Conservation (phyloP, 30 jellyfish, hydroid and myxozoan genomes). For the Sanderia malayensis region DNA sequence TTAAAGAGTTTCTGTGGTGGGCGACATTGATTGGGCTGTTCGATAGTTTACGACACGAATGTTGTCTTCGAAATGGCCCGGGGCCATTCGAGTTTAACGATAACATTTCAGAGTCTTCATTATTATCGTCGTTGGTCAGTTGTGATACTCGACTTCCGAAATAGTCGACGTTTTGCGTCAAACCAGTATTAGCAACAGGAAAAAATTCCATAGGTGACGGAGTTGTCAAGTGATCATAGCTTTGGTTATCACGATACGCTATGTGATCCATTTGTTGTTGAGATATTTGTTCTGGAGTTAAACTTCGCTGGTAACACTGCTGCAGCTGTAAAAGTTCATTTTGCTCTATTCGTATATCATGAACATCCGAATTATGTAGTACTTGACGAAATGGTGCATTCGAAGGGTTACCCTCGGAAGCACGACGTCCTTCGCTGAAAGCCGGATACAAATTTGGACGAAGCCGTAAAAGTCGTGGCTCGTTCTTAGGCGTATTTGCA, state of each 20-base stretch:
- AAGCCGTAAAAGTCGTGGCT: conserved; percentile 21
- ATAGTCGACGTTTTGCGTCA: conserved; percentile 2
- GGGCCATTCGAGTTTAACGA: conserved; percentile 52
- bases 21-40: conserved; percentile 75
- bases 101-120: conserved; percentile 54
- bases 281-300: conserved; percentile 82
- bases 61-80: conserved; percentile 86
- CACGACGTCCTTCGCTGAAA: conserved; percentile 92
- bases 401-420: conserved; percentile 92
- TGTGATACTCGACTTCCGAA: background rate
- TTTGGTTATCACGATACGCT: conserved; percentile 49
- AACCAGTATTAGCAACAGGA: conserved; percentile 1
- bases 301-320: conserved; percentile 67
- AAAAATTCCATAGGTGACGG: conserved; percentile 33
- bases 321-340: conserved; percentile 72
- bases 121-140: conserved; percentile 19
- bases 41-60: conserved; percentile 73
- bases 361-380: conserved; percentile 79
- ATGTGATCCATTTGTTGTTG: conserved; percentile 74
- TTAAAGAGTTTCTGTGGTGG: conserved; percentile 37
- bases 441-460: conserved; percentile 69
- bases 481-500: conserved; percentile 51
- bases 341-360: conserved; percentile 62
- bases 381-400: conserved; percentile 94
- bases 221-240: conserved; percentile 21